Conservation (phyloP, 2,888 invertebrate species). For the Conops quadrifasciatus region DNA sequence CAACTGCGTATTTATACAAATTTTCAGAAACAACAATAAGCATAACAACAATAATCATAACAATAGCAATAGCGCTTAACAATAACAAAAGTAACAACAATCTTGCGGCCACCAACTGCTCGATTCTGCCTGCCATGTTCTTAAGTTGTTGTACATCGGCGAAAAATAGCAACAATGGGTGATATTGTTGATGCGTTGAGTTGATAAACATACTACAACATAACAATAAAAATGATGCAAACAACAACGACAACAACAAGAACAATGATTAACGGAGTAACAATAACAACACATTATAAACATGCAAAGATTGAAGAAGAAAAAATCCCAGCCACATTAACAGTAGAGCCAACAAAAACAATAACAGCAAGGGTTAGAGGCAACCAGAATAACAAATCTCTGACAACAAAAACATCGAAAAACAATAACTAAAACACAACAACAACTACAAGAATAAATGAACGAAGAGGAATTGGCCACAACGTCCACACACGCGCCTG, state of each 20-base stretch:
- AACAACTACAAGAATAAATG: background rate
- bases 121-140: slow-evolving; percentile 46
- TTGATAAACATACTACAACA: background rate
- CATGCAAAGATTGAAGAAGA: too few relatives aligned
- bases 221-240: slow-evolving; percentile 1
- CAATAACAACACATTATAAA: slow-evolving; percentile 7
- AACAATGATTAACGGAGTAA: background rate
- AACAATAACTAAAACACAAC: background rate
- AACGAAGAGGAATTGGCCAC: background rate
- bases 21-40: slow-evolving; percentile 1
- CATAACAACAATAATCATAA: slow-evolving; percentile 17
- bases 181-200: background rate
- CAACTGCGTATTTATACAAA: background rate
- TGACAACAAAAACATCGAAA: too few relatives aligned
- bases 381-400: background rate
- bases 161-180: slow-evolving; percentile 43
- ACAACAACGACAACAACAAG: background rate
- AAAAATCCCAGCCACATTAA: background rate
- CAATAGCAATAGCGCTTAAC: slow-evolving; percentile 16
- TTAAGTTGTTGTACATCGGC: slow-evolving; percentile 47
- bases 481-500: background rate
- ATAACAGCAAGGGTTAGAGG: background rate
- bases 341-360: background rate
- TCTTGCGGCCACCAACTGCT: slow-evolving; percentile 38
- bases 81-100: slow-evolving; percentile 19